Evolutionary conservation across 1,140 invertebrate species (phyloP).

Genomic region (Drosophila rufa): DNA sequence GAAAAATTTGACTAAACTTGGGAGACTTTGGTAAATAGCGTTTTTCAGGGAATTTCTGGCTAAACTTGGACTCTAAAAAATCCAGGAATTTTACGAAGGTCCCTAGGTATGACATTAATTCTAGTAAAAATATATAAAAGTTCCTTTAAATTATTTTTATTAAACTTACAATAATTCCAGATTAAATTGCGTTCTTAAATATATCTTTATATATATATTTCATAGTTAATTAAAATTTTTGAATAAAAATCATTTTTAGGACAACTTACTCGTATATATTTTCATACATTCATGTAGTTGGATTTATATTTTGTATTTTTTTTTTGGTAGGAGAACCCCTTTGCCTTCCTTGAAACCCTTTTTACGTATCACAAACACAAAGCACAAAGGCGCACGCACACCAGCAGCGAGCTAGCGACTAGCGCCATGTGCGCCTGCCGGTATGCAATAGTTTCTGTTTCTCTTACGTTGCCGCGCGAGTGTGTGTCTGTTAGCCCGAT

Average conservation of each 20-base stretch:
- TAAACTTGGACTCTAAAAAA: not conserved
- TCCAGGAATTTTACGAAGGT: not conserved
- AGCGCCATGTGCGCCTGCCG: conserved; percentile 44
- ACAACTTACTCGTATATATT: not conserved
- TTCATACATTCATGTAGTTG: not conserved
- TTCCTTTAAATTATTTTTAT: too few species aligned
- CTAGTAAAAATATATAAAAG: too few species aligned
- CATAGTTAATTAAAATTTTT: not conserved
- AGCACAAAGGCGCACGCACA: conserved; percentile 28
- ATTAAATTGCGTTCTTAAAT: too few species aligned
- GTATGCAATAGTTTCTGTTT: conserved; percentile 52
- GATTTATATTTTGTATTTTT: not conserved
- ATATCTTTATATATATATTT: too few species aligned
- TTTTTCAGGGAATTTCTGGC: not conserved
- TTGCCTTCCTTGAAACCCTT: conserved; percentile 18
- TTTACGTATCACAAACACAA: conserved; percentile 37
- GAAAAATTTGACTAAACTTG: not conserved
- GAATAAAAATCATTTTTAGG: not conserved
- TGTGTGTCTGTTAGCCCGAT: conserved; percentile 14
- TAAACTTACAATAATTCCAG: too few species aligned
- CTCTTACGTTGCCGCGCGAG: conserved; percentile 9
- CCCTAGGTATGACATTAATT: too few species aligned
- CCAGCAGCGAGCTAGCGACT: not conserved
- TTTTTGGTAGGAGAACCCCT: not conserved
- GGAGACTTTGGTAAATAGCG: too few species aligned